These are phyloP conservation scores for Hymenopus coronatus DNA, from an alignment of 2,888 invertebrate genomes.

Conservation along the genomic window DNA sequence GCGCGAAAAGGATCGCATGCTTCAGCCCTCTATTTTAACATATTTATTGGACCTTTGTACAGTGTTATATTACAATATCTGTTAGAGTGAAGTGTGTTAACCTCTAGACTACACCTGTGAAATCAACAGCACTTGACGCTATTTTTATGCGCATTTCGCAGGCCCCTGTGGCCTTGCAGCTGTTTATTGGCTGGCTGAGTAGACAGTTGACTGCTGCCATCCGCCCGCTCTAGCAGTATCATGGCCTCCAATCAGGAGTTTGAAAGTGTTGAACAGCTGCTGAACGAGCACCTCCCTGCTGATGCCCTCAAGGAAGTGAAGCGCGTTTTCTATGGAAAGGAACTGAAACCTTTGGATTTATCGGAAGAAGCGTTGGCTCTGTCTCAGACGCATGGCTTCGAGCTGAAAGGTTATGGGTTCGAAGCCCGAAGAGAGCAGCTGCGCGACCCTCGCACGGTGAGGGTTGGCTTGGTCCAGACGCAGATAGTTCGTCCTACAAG, in stretches of 20 bases:
- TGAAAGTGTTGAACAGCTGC: constrained; percentile 31
- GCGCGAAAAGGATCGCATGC: too few species aligned
- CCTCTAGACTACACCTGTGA: too few species aligned
- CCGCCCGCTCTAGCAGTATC: too few species aligned
- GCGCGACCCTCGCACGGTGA: constrained; percentile 68
- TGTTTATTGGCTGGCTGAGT: too few species aligned
- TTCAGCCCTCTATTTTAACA: too few species aligned
- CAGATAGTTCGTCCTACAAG: constrained; percentile 74
- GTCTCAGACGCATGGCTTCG: constrained; percentile 59
- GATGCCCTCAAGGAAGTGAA: neutral
- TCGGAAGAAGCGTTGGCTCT: constrained; percentile 52
- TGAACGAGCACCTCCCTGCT: constrained; percentile 32
- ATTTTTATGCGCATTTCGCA: too few species aligned
- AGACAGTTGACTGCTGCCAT: too few species aligned
- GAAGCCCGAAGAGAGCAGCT: constrained; percentile 65
- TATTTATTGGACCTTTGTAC: too few species aligned
- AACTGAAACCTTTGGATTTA: constrained; percentile 47
- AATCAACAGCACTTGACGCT: too few species aligned
- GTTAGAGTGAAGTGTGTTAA: too few species aligned
- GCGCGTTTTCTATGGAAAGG: constrained; percentile 15
- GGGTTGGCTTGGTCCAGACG: constrained; percentile 87
- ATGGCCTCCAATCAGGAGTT: constrained; percentile 24
- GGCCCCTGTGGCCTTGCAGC: too few species aligned
- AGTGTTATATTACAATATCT: too few species aligned
- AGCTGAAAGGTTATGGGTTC: constrained; percentile 73